phyloP scores from a whole-genome alignment of 2,113 vertebrate genomes.

The Brienomyrus longianalis region DNA sequence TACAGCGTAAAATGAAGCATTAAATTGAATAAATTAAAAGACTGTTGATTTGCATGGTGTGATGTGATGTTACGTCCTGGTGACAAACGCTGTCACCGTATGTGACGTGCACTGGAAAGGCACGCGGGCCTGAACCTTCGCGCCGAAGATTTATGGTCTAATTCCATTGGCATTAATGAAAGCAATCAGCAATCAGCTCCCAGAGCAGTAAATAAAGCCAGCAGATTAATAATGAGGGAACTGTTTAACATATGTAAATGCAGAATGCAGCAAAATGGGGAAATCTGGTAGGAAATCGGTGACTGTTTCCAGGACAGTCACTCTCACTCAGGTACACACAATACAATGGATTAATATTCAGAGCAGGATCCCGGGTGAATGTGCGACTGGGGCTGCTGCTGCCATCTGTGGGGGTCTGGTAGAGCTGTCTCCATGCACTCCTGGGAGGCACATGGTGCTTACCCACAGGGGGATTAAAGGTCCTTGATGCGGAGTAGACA shows the following conservation, averaged over 20 bases:
- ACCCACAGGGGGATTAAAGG: neutral
- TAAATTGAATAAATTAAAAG: neutral
- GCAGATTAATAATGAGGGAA: neutral
- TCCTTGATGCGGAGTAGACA: neutral
- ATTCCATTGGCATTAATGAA: neutral
- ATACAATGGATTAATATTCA: neutral
- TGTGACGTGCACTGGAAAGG: neutral
- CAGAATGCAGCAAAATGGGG: neutral
- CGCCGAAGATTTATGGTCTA: neutral
- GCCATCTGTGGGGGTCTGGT: neutral
- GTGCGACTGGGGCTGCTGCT: neutral
- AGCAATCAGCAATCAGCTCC: slow-evolving; percentile 12
- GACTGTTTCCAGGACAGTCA: neutral
- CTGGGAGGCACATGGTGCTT: neutral
- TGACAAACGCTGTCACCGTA: neutral
- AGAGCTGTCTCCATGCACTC: neutral
- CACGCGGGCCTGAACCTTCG: neutral
- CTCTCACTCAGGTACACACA: neutral
- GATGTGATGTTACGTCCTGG: neutral
- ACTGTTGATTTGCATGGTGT: neutral
- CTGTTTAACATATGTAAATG: slow-evolving; percentile 8
- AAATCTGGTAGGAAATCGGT: neutral
- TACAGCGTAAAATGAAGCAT: neutral
- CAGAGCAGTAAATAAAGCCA: neutral
- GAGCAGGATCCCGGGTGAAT: neutral